Evolutionary conservation across 2,888 invertebrate genomes (phyloP).

Genomic region (Hypolimnas misippus): DNA sequence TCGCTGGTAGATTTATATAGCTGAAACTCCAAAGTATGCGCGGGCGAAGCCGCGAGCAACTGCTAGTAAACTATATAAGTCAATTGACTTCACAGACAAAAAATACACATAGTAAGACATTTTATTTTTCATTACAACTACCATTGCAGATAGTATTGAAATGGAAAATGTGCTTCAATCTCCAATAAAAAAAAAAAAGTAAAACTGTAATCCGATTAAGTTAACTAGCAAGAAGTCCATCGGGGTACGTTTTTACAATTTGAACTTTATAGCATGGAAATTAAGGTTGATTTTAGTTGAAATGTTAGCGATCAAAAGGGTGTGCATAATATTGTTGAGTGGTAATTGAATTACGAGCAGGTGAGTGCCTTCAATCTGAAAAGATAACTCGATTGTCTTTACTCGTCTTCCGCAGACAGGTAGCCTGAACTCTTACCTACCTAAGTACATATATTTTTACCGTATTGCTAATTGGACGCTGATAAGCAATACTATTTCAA

Average conservation of each 20-base stretch:
- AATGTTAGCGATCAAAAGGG: slow-evolving; percentile 18
- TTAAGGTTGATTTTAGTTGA: slow-evolving; percentile 17
- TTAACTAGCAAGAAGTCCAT: slow-evolving; percentile 24
- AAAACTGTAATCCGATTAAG: slow-evolving; percentile 32
- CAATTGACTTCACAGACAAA: too few species aligned
- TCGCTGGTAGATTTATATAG: too few species aligned
- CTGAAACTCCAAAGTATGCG: too few species aligned
- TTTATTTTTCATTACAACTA: background rate
- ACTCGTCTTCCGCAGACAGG: slow-evolving; percentile 18
- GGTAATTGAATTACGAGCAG: slow-evolving; percentile 36
- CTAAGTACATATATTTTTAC: too few species aligned
- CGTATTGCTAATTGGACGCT: too few species aligned
- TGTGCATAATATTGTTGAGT: slow-evolving; percentile 35
- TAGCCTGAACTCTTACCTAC: background rate
- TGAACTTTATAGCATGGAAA: slow-evolving; percentile 16
- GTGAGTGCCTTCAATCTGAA: slow-evolving; percentile 37
- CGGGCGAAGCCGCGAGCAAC: too few species aligned
- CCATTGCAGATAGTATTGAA: slow-evolving; percentile 5
- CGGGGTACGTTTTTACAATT: background rate
- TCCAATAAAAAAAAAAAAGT: slow-evolving; percentile 19
- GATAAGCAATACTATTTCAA: too few species aligned
- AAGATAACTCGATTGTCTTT: slow-evolving; percentile 37
- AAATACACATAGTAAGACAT: background rate
- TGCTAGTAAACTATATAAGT: too few species aligned
- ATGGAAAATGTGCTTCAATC: slow-evolving; percentile 17